A percentile compares a stretch with the other conserved stretches of the same genome.
phyloP scores from a whole-genome alignment of 2,113 vertebrate species.

The Numida meleagris region DNA sequence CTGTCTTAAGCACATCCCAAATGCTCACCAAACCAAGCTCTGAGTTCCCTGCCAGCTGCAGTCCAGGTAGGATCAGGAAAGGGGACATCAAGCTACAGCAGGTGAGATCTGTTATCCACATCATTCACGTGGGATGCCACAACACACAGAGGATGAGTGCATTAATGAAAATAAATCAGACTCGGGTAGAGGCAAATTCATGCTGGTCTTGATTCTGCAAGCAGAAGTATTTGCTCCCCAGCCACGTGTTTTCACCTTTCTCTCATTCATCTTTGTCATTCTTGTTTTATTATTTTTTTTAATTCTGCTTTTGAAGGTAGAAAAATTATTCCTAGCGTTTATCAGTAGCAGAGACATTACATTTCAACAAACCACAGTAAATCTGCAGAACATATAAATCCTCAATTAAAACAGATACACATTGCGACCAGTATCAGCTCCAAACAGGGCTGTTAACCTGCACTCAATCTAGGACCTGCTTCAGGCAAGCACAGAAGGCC shows the following conservation, averaged over 20 bases:
- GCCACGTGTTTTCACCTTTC: neutral
- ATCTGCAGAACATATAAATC: neutral
- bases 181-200: neutral
- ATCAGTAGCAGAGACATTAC: neutral
- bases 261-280: neutral
- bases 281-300: neutral
- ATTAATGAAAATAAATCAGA: neutral
- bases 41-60: neutral
- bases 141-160: neutral
- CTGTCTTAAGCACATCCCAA: neutral
- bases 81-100: neutral
- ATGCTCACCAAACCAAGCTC: neutral
- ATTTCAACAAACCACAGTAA: neutral
- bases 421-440: neutral
- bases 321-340: neutral
- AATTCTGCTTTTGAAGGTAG: neutral
- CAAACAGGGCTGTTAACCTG: neutral
- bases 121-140: accelerated
- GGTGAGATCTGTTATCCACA: neutral
- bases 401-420: neutral
- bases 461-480: neutral
- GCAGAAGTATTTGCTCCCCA: neutral
- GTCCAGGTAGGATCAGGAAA: neutral
- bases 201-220: neutral
- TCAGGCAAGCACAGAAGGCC: neutral